phyloP scores from a whole-genome alignment of 1,140 invertebrate species.

The Chrysomallon squamiferum region DNA sequence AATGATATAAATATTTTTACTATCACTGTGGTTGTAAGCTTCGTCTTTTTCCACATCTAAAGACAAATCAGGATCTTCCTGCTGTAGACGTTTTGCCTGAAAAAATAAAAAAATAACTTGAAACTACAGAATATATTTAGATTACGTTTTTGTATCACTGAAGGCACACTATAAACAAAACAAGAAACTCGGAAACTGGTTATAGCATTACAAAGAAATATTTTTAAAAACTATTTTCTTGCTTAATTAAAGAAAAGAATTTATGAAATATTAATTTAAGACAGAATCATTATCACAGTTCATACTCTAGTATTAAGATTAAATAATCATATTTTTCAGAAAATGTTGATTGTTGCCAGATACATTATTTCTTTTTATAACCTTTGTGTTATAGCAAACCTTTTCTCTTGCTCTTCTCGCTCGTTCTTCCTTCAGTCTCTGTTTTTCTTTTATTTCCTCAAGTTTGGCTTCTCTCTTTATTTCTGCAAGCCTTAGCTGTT shows the following conservation, averaged over 20 bases:
- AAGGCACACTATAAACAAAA: too few species aligned
- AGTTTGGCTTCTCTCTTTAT: constrained; percentile 12
- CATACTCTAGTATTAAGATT: too few species aligned
- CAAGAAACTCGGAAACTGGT: too few species aligned
- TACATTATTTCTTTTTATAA: too few species aligned
- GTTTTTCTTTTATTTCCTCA: constrained; percentile 15
- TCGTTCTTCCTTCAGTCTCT: constrained; percentile 20
- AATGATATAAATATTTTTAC: constrained; percentile 14
- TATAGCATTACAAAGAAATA: too few species aligned
- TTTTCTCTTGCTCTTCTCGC: constrained; percentile 16
- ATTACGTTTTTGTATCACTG: background rate
- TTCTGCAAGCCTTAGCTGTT: constrained; percentile 8
- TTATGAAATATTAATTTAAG: too few species aligned
- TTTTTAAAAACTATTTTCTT: too few species aligned
- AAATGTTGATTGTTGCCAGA: too few species aligned
- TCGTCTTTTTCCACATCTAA: constrained; percentile 26
- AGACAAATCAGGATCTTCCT: constrained; percentile 10
- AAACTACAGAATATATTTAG: background rate
- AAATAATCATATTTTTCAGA: too few species aligned
- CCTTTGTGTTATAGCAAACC: too few species aligned
- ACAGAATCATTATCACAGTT: too few species aligned
- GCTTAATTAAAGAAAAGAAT: too few species aligned
- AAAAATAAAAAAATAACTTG: background rate
- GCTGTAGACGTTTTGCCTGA: constrained; percentile 14
- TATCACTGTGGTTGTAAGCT: constrained; percentile 15